Evolutionary conservation across 2,113 vertebrate species (phyloP), one percentile per base, ranked within the genome.

Genomic region (Rhinolophus sinicus): DNA sequence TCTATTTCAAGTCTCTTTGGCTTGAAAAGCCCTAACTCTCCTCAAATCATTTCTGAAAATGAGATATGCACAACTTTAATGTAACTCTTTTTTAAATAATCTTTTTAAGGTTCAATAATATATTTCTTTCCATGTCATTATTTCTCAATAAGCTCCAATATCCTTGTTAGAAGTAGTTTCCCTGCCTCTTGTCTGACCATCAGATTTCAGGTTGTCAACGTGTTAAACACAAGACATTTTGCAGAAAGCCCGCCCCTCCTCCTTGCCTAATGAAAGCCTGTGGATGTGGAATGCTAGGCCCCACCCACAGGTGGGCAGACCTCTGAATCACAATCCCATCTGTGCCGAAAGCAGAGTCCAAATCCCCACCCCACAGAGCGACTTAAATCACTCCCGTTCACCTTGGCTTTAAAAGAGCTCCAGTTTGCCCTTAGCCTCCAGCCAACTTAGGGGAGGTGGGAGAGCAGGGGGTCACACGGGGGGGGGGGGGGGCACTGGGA

Each of bases 331-430:
- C 11, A 24, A 5, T 16, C 64, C 81, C 13, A 6, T 26, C 26
- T 0, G 33, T 14, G 19, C 78, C 95, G 96, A 76, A 56, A 96
- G 40, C 88, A 69, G 60, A 19, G 6, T 40, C 97, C 91, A 97
- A 38, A 50, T 4, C 8, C 8, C 30, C 22, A 60, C 1, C 16
- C 30, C 21, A 65, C 19, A 81, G 88, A 92, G 40, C 65, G 47
- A 92, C 96, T 98, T 96, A 97, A 95, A 98, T 96, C 97, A 88
- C 47, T 85, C 96, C 76, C 67, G 95, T 78, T 54, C 52, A 54
- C 52, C 52, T 54, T 54, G 52, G 16, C 80, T 92, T 96, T 97
- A 69, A 47, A 94, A 90, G 80, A 88, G 90, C 89, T 97, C 96
- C 94, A 97, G 95, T 94, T 97, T 93, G 88, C 90, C 84, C 75